A percentile compares a stretch with the other conserved stretches of the same genome.
Conservation (phyloP, 2,888 invertebrate species). For the Oscheius sp. region DNA sequence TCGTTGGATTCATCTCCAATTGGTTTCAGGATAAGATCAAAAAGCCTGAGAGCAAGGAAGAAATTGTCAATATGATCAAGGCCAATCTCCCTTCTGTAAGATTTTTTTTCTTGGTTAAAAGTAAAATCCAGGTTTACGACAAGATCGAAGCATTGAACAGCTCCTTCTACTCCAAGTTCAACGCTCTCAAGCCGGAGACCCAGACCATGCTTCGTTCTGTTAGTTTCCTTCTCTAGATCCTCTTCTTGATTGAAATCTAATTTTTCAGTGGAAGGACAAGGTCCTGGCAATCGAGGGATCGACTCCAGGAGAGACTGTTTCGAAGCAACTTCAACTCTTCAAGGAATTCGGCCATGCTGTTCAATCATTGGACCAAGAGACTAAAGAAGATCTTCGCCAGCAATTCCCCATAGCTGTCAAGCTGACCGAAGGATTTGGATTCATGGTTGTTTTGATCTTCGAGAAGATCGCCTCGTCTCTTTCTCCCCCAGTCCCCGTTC, state of each 20-base stretch:
- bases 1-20: constrained; percentile 40
- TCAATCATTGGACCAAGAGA: constrained; percentile 35
- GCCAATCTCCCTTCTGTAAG: constrained; percentile 41
- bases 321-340: constrained; percentile 38
- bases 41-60: constrained; percentile 36
- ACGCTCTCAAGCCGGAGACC: constrained; percentile 44
- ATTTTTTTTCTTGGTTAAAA: background rate
- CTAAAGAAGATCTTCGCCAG: constrained; percentile 39
- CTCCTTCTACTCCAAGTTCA: constrained; percentile 47
- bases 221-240: background rate
- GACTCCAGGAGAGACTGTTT: constrained; percentile 42
- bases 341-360: constrained; percentile 42
- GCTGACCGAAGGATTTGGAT: constrained; percentile 47
- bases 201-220: constrained; percentile 37
- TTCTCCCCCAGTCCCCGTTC: background rate
- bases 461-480: constrained; percentile 45
- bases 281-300: constrained; percentile 35
- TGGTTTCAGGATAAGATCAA: constrained; percentile 47
- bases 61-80: constrained; percentile 40
- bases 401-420: constrained; percentile 49
- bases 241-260: background rate
- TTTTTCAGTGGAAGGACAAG: constrained; percentile 40
- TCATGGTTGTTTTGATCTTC: constrained; percentile 46
- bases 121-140: constrained; percentile 32
- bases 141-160: constrained; percentile 39